These are phyloP conservation scores for Orycteropus afer DNA, from an alignment of 2,113 vertebrate genomes.

Conservation along the genomic window DNA sequence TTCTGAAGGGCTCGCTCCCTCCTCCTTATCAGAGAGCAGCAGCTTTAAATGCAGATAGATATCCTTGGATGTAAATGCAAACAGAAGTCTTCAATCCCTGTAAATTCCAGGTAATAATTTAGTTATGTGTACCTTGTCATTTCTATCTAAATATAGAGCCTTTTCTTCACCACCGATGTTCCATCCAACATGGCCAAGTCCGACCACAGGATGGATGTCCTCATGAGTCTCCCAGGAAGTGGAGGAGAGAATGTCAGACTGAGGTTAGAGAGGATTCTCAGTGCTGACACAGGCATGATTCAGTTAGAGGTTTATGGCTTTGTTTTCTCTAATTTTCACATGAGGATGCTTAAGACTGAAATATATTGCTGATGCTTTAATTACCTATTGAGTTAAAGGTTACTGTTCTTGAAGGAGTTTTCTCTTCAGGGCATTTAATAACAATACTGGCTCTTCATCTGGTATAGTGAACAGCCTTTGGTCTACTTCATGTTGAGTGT, in stretches of 20 bases:
- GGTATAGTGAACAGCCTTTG: no score
- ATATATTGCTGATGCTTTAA: not conserved
- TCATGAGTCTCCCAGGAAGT: not conserved
- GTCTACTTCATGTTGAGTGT: not conserved
- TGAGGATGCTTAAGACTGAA: not conserved
- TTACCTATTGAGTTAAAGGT: not conserved
- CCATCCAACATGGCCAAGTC: not conserved
- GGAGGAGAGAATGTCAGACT: not conserved
- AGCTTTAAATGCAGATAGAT: slow-evolving; percentile 86
- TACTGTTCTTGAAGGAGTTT: not conserved
- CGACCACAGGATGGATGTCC: not conserved
- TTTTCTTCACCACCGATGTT: not conserved
- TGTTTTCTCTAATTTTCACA: not conserved
- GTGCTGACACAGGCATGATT: not conserved
- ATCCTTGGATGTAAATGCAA: slow-evolving; percentile 83
- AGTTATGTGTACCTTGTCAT: slow-evolving; percentile 76
- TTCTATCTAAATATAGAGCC: slow-evolving; percentile 1
- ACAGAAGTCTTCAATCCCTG: slow-evolving; percentile 75
- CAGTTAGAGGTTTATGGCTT: not conserved
- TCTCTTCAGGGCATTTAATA: not conserved
- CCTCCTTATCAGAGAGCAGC: slow-evolving; percentile 82
- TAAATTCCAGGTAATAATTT: slow-evolving; percentile 82
- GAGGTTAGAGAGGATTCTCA: not conserved
- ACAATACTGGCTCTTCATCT: not conserved
- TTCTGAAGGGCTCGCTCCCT: slow-evolving; percentile 82